These are phyloP conservation scores for Lagopus muta DNA, from an alignment of 2,113 vertebrate species.

Conservation along the genomic window DNA sequence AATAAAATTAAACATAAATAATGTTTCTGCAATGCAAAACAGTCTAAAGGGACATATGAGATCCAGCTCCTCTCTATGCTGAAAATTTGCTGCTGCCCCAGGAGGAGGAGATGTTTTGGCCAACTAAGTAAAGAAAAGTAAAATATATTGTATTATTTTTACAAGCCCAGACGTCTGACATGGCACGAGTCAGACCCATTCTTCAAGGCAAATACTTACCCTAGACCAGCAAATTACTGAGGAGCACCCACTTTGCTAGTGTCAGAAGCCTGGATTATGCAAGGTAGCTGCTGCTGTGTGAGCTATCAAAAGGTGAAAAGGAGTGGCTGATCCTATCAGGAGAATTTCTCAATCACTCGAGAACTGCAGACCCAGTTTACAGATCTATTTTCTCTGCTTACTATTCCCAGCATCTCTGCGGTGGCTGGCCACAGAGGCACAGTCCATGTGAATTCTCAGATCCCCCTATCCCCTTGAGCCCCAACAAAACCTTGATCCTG, in stretches of 20 bases:
- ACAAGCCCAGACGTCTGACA: neutral
- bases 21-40: neutral
- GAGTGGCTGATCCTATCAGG: neutral
- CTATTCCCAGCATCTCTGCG: rapidly evolving
- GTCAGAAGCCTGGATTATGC: neutral
- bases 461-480: neutral
- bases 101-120: neutral
- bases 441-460: neutral
- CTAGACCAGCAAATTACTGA: neutral
- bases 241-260: neutral
- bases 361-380: neutral
- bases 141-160: neutral
- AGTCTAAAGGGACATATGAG: neutral
- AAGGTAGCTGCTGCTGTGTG: neutral
- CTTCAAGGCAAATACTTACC: neutral
- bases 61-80: neutral
- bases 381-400: neutral
- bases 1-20: neutral
- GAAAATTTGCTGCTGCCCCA: neutral
- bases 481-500: neutral
- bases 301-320: neutral
- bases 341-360: neutral
- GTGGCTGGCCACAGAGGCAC: neutral
- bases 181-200: neutral
- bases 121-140: neutral